Conservation (phyloP, 2,113 vertebrate species). For the Rynchops niger region DNA sequence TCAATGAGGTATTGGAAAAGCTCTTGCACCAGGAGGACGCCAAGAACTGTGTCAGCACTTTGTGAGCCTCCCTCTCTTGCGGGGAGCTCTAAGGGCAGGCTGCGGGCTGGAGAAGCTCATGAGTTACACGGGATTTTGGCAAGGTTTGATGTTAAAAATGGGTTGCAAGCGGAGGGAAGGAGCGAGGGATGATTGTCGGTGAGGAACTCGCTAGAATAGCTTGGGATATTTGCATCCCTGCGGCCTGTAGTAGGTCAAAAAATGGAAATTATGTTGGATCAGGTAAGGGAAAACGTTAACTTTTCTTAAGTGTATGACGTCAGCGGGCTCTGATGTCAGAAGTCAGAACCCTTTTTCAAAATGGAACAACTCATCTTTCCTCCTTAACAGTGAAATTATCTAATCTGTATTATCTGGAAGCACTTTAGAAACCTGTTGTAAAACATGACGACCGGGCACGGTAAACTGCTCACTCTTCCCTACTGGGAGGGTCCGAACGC, state of each 20-base stretch:
- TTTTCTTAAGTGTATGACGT: not conserved
- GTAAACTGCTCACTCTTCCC: not conserved
- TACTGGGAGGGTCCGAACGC: fast-evolving
- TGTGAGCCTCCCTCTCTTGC: not conserved
- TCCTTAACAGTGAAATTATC: not conserved
- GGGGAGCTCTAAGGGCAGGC: not conserved
- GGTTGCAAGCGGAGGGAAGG: not conserved
- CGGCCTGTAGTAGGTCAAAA: not conserved
- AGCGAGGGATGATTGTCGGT: not conserved
- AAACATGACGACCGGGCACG: not conserved
- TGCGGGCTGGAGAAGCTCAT: not conserved
- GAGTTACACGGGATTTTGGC: not conserved
- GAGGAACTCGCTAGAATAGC: not conserved
- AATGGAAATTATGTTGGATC: too few relatives aligned
- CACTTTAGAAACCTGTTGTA: not conserved
- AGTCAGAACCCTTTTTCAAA: not conserved
- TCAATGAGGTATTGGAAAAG: not conserved
- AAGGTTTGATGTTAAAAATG: not conserved
- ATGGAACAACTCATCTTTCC: not conserved
- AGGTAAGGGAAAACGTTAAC: not conserved
- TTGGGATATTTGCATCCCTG: not conserved
- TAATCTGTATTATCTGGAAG: not conserved
- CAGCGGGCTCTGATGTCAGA: not conserved
- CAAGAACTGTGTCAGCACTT: not conserved
- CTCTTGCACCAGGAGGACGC: not conserved